phyloP scores from a whole-genome alignment of 1,140 invertebrate genomes.

The Cotesia typhae region DNA sequence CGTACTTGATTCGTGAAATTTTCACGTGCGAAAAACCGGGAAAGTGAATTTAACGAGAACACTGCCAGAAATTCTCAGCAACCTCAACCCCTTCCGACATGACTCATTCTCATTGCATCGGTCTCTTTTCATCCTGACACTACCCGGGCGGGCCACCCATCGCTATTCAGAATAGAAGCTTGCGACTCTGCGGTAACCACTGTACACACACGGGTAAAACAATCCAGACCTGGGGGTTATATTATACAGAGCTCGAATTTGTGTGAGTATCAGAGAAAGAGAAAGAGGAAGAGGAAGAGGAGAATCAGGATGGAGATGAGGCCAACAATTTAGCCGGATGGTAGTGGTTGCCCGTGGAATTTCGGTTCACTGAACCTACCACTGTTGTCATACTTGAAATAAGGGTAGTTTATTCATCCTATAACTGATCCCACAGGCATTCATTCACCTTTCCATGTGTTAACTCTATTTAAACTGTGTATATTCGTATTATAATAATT shows the following conservation, averaged over 20 bases:
- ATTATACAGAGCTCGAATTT: background rate
- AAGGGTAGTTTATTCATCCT: slow-evolving; percentile 27
- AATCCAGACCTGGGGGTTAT: background rate
- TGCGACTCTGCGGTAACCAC: slow-evolving; percentile 10
- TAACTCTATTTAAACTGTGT: slow-evolving; percentile 2
- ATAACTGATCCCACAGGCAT: slow-evolving; percentile 15
- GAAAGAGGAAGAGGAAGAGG: background rate
- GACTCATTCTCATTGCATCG: background rate
- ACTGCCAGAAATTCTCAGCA: background rate
- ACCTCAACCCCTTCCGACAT: background rate
- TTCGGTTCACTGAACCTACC: slow-evolving; percentile 27
- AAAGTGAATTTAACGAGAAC: background rate
- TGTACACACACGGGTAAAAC: background rate
- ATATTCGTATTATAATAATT: background rate
- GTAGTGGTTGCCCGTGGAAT: slow-evolving; percentile 30
- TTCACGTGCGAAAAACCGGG: slow-evolving; percentile 3
- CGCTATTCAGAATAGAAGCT: slow-evolving; percentile 6
- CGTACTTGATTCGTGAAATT: slow-evolving; percentile 18
- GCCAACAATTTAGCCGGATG: slow-evolving; percentile 23
- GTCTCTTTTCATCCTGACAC: background rate
- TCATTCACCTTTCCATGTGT: background rate
- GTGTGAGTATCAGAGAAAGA: background rate
- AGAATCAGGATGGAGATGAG: background rate
- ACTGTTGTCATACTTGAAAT: slow-evolving; percentile 24
- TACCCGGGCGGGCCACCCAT: slow-evolving; percentile 12